phyloP scores from a whole-genome alignment of 30 jellyfish, hydroid and myxozoan species.

The Chironex yamaguchii region DNA sequence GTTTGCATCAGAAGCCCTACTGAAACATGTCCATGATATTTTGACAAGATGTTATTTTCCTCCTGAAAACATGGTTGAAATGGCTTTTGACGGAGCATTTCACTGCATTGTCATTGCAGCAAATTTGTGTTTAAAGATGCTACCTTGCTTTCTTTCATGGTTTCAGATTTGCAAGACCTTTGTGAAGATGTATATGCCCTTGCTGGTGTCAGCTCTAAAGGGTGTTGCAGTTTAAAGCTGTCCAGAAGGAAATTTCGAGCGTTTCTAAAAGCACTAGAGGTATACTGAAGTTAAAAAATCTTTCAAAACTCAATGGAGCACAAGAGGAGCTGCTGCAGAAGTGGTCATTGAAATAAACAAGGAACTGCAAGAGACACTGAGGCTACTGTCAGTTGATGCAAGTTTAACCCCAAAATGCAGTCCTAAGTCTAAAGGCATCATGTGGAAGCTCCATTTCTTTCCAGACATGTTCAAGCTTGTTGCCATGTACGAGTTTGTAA shows the following conservation, averaged over 20 bases:
- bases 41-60: conserved; percentile 26
- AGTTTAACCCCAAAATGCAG: conserved; percentile 60
- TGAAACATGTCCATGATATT: conserved; percentile 5
- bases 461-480: conserved; percentile 55
- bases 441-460: conserved; percentile 40
- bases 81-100: conserved; percentile 56
- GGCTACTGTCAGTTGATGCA: conserved; percentile 2
- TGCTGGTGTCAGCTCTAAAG: conserved; percentile 29
- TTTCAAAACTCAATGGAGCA: conserved; percentile 23
- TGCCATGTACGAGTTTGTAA: conserved; percentile 29
- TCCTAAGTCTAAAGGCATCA: conserved; percentile 18
- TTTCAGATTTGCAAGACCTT: not conserved
- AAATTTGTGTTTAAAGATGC: conserved; percentile 25
- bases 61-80: conserved; percentile 25
- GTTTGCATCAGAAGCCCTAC: conserved; percentile 22
- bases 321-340: conserved; percentile 54
- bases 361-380: conserved; percentile 5
- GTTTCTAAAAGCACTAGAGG: conserved; percentile 7
- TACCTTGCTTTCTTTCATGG: conserved; percentile 49
- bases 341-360: not conserved
- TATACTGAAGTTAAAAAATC: conserved; percentile 11
- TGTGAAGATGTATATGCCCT: conserved; percentile 40
- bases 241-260: conserved; percentile 10
- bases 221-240: not conserved
- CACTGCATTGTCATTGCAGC: conserved; percentile 50